phyloP scores from a whole-genome alignment of 2,888 invertebrate genomes.

The Calliscelio sp. region DNA sequence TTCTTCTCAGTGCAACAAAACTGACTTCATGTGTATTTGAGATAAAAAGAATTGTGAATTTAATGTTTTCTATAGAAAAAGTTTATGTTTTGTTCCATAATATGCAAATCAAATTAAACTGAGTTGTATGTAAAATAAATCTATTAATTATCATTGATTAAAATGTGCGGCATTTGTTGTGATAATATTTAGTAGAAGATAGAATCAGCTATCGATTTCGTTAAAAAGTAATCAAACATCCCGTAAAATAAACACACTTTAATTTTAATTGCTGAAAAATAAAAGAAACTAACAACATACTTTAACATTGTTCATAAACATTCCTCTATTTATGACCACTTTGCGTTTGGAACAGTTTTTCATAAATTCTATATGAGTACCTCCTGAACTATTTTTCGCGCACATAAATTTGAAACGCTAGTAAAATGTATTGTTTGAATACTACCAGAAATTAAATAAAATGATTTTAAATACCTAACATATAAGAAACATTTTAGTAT shows the following conservation, averaged over 20 bases:
- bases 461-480: background rate
- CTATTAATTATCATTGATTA: no score
- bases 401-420: background rate
- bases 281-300: background rate
- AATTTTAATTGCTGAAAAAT: background rate
- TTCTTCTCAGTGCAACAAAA: no score
- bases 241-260: background rate
- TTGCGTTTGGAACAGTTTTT: constrained; percentile 19
- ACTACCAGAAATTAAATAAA: background rate
- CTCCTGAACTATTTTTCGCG: constrained; percentile 2
- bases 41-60: no score
- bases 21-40: no score
- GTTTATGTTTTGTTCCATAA: no score
- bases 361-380: constrained; percentile 15
- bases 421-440: background rate
- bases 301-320: constrained; percentile 14
- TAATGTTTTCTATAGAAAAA: no score
- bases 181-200: no score
- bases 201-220: no score
- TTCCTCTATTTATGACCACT: constrained; percentile 2
- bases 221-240: background rate
- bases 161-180: no score
- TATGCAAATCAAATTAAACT: no score
- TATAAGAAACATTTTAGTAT: background rate
- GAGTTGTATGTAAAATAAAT: no score